phyloP scores from a whole-genome alignment of 1,140 invertebrate species.

The Frieseomelitta varia region DNA sequence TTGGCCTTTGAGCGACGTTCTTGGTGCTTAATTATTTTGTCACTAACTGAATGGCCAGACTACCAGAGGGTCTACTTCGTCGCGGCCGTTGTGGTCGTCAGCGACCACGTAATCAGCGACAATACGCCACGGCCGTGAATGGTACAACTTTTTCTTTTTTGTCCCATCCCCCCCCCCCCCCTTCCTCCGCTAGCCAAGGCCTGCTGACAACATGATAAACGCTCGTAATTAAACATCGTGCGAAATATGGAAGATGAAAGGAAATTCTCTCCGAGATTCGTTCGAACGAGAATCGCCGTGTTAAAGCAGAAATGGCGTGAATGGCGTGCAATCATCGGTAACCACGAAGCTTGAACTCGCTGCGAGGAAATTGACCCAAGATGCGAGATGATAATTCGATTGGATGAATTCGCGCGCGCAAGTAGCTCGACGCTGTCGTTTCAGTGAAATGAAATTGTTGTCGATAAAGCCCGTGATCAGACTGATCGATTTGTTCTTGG shows the following conservation, averaged over 20 bases:
- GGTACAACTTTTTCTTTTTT: not conserved
- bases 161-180: too few relatives aligned
- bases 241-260: slow-evolving; percentile 24
- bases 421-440: not conserved
- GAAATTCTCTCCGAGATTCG: not conserved
- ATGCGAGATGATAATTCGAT: slow-evolving; percentile 25
- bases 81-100: not conserved
- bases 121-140: not conserved
- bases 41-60: slow-evolving; percentile 38
- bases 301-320: slow-evolving; percentile 30
- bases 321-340: slow-evolving; percentile 33
- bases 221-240: slow-evolving; percentile 34
- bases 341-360: slow-evolving; percentile 1
- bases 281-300: not conserved
- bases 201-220: slow-evolving; percentile 31
- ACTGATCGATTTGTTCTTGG: not conserved
- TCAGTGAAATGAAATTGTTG: slow-evolving; percentile 31
- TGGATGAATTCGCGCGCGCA: not conserved
- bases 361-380: slow-evolving; percentile 1
- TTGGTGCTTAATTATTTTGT: slow-evolving; percentile 59
- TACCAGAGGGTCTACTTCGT: not conserved
- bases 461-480: slow-evolving; percentile 10
- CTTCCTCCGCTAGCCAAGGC: not conserved
- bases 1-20: slow-evolving; percentile 12
- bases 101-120: slow-evolving; percentile 28